phyloP scores from a whole-genome alignment of 2,888 invertebrate genomes.

The Conops quadrifasciatus region DNA sequence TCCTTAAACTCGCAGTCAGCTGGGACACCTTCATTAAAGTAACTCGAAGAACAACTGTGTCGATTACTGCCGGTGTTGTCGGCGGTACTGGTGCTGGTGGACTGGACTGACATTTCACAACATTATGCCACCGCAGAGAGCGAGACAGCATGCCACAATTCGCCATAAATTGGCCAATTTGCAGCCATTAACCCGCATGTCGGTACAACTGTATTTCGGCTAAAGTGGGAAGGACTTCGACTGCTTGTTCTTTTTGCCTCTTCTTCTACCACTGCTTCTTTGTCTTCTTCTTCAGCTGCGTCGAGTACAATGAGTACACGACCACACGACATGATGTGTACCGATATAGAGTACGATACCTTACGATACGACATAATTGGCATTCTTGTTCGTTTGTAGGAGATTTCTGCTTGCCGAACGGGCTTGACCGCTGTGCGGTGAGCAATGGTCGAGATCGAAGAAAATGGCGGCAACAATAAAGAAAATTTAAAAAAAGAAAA shows the following conservation, averaged over 20 bases:
- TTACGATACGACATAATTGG: neutral
- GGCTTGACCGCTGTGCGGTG: too few species aligned
- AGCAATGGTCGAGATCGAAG: neutral
- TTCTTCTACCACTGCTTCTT: too few species aligned
- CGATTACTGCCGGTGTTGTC: neutral
- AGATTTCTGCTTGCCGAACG: too few species aligned
- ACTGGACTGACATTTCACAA: neutral
- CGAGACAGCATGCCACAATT: constrained; percentile 31
- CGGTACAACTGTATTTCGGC: constrained; percentile 29
- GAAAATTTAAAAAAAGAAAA: too few species aligned
- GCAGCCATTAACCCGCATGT: constrained; percentile 35
- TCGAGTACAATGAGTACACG: neutral
- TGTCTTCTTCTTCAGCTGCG: neutral
- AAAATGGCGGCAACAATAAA: neutral
- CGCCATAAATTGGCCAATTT: constrained; percentile 33
- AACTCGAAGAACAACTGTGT: constrained; percentile 18
- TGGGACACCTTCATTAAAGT: constrained; percentile 15
- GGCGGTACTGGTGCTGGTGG: constrained; percentile 7
- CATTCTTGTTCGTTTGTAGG: neutral
- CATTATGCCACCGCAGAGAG: constrained; percentile 12
- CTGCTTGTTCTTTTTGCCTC: too few species aligned
- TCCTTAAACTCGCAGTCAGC: too few species aligned
- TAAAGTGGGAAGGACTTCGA: constrained; percentile 26
- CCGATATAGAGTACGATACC: too few species aligned
- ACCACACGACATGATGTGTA: too few species aligned